Conservation (phyloP, 2,888 invertebrate species). For the Harmothoe impar region DNA sequence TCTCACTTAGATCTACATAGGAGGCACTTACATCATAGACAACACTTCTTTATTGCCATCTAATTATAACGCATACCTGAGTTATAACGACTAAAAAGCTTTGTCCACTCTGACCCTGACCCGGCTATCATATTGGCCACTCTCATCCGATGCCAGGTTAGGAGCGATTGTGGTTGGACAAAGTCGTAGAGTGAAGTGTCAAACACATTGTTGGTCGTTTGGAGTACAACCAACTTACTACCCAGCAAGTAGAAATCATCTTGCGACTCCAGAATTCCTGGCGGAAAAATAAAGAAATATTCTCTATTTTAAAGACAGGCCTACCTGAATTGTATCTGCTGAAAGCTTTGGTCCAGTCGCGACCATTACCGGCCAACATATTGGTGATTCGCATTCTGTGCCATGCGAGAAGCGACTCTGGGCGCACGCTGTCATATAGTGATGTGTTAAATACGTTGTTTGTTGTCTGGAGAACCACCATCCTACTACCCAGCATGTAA, state of each 20-base stretch:
- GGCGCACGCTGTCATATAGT: constrained; percentile 76
- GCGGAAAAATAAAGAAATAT: constrained; percentile 24
- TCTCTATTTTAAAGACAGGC: not conserved
- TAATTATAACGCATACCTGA: constrained; percentile 76
- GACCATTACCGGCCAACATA: constrained; percentile 80
- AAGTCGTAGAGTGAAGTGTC: constrained; percentile 77
- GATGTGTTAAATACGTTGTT: constrained; percentile 79
- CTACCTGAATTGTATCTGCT: constrained; percentile 79
- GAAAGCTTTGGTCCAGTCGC: constrained; percentile 78
- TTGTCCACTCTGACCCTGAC: constrained; percentile 79
- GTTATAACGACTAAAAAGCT: constrained; percentile 76
- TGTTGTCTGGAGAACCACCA: constrained; percentile 82
- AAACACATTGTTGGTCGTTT: constrained; percentile 81
- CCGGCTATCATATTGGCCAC: constrained; percentile 81
- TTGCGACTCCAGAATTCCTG: constrained; percentile 81
- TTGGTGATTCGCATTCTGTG: constrained; percentile 81
- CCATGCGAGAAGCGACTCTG: constrained; percentile 80
- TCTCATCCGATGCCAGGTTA: constrained; percentile 82
- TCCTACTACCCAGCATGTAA: constrained; percentile 77
- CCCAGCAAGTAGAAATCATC: constrained; percentile 81
- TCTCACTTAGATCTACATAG: no score
- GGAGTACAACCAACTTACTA: constrained; percentile 80
- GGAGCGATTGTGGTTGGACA: constrained; percentile 76
- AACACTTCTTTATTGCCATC: no score
- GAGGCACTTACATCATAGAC: no score